These are phyloP conservation scores for Parasteatoda tepidariorum DNA, from an alignment of 1,140 invertebrate genomes.

Conservation along the genomic window DNA sequence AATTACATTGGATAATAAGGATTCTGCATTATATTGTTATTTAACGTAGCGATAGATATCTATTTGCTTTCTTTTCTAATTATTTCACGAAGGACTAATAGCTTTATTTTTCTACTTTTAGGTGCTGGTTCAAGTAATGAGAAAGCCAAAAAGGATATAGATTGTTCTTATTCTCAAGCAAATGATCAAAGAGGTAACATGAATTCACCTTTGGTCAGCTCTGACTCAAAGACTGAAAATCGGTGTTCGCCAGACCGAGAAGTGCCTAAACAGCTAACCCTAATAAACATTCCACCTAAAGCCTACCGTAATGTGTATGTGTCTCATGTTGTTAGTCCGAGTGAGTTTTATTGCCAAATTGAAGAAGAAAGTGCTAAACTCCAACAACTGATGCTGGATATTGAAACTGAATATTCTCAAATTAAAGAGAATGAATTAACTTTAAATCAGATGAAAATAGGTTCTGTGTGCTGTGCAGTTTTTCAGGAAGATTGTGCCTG, in stretches of 20 bases:
- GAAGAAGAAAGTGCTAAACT: constrained; percentile 36
- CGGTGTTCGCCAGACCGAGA: background rate
- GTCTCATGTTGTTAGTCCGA: constrained; percentile 61
- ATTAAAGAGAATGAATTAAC: constrained; percentile 20
- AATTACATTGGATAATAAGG: no score
- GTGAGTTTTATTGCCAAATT: constrained; percentile 63
- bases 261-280: background rate
- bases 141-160: background rate
- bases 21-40: no score
- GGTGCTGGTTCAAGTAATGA: background rate
- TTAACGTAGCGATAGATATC: no score
- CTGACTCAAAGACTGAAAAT: no score
- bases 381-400: constrained; percentile 64
- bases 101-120: background rate
- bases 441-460: constrained; percentile 64
- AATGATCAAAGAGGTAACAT: background rate
- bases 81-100: no score
- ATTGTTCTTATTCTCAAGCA: background rate
- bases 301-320: constrained; percentile 59
- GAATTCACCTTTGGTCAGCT: background rate
- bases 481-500: constrained; percentile 79
- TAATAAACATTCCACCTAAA: constrained; percentile 16
- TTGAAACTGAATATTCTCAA: constrained; percentile 20
- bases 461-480: constrained; percentile 79
- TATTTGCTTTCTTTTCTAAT: no score